Conservation (phyloP, 2,797 vertebrate species). For the Spheniscus humboldti region DNA sequence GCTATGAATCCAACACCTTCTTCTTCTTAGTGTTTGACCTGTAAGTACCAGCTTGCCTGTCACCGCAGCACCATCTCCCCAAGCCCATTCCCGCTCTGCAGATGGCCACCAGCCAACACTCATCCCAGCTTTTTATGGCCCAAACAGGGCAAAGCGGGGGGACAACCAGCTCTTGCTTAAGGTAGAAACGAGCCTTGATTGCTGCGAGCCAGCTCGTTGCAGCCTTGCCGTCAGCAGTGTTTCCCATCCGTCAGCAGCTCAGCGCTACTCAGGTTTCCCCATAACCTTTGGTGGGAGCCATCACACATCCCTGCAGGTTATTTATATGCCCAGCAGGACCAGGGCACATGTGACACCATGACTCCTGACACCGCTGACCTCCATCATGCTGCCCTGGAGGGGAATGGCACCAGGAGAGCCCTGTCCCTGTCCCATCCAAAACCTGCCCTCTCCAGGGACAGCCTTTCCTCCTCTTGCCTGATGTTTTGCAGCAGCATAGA, state of each 20-base stretch:
- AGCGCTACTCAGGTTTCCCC: constrained; percentile 64
- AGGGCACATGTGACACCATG: background rate
- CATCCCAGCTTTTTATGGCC: background rate
- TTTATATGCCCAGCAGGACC: constrained; percentile 24
- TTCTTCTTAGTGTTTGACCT: constrained; percentile 97
- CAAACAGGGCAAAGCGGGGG: background rate
- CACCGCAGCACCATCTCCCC: background rate
- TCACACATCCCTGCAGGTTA: background rate
- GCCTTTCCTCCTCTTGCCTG: background rate
- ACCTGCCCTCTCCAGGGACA: background rate
- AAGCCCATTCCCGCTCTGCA: background rate
- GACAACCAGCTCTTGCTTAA: background rate
- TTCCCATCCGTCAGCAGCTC: background rate
- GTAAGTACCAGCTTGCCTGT: constrained; percentile 79
- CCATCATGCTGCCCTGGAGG: background rate
- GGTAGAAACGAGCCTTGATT: background rate
- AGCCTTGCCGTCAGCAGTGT: background rate
- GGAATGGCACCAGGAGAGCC: background rate
- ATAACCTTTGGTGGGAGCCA: constrained; percentile 69
- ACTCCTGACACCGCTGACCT: background rate
- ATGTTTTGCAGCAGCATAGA: background rate
- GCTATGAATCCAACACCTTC: constrained; percentile 91
- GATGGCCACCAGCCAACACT: background rate
- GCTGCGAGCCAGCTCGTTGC: background rate
- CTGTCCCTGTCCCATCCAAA: background rate